Evolutionary conservation across 1,140 invertebrate genomes (phyloP).

Genomic region (Lithobius niger): DNA sequence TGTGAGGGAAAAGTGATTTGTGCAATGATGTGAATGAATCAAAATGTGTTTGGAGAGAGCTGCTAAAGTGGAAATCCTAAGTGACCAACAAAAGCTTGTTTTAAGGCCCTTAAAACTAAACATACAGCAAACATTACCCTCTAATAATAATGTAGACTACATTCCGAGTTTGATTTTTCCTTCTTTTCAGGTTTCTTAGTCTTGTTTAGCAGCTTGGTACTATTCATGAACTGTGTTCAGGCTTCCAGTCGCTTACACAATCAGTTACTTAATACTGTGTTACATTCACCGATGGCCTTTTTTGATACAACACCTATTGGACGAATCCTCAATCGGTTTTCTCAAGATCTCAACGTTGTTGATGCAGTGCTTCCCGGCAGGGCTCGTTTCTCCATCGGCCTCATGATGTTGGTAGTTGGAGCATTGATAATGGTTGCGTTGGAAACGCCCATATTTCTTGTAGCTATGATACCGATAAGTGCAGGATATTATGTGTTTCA

Average conservation of each 20-base stretch:
- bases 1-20: no score
- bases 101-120: no score
- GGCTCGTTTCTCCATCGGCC: slow-evolving; percentile 17
- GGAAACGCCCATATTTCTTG: slow-evolving; percentile 18
- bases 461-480: slow-evolving; percentile 31
- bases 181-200: no score
- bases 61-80: no score
- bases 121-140: no score
- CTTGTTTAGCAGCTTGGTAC: no score
- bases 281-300: slow-evolving; percentile 47
- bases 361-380: slow-evolving; percentile 23
- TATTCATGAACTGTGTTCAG: background rate
- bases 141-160: no score
- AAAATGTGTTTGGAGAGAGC: no score
- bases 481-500: slow-evolving; percentile 36
- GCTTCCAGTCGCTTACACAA: slow-evolving; percentile 62
- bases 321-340: slow-evolving; percentile 36
- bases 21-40: no score
- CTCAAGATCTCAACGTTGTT: slow-evolving; percentile 36
- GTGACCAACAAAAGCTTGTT: no score
- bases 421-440: slow-evolving; percentile 25
- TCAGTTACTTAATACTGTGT: slow-evolving; percentile 54
- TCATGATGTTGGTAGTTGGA: slow-evolving; percentile 22
- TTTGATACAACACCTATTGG: slow-evolving; percentile 40
- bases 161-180: no score